A percentile compares a stretch with the other conserved stretches of the same genome.
phyloP scores from a whole-genome alignment of 2,113 vertebrate species.

The Paraplagusia blochii region DNA sequence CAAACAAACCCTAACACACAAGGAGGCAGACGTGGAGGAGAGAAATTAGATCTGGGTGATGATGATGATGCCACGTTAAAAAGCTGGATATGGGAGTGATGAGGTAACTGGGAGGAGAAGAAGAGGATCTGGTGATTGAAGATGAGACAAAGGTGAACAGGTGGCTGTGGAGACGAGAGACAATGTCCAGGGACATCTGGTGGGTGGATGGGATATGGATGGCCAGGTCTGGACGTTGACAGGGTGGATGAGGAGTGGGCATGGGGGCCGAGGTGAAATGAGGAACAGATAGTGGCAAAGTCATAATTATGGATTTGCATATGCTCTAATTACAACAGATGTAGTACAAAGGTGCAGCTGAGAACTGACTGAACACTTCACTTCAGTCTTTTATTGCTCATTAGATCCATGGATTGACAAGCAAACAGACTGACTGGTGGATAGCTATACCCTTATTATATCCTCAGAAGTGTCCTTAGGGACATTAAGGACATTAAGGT shows the following conservation, averaged over 20 bases:
- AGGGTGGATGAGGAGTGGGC: background rate
- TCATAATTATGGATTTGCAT: background rate
- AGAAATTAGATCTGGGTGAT: background rate
- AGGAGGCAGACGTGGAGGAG: background rate
- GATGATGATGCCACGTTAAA: background rate
- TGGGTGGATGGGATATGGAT: background rate
- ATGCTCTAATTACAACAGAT: background rate
- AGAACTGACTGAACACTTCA: background rate
- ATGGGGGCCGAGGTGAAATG: background rate
- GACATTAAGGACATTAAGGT: too few species aligned
- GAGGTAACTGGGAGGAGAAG: background rate
- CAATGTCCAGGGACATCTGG: background rate
- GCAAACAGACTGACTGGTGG: too few species aligned
- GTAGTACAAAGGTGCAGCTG: background rate
- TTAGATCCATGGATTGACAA: too few species aligned
- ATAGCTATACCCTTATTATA: too few species aligned
- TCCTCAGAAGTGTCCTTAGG: too few species aligned
- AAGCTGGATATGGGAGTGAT: background rate
- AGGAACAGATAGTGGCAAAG: conserved; percentile 1
- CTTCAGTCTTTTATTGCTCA: too few species aligned
- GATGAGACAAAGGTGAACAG: background rate
- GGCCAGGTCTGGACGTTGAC: background rate
- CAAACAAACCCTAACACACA: background rate
- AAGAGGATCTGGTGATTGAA: background rate
- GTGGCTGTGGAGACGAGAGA: background rate